phyloP scores from a whole-genome alignment of 2,888 invertebrate genomes.

The Ectemnius continuus region DNA sequence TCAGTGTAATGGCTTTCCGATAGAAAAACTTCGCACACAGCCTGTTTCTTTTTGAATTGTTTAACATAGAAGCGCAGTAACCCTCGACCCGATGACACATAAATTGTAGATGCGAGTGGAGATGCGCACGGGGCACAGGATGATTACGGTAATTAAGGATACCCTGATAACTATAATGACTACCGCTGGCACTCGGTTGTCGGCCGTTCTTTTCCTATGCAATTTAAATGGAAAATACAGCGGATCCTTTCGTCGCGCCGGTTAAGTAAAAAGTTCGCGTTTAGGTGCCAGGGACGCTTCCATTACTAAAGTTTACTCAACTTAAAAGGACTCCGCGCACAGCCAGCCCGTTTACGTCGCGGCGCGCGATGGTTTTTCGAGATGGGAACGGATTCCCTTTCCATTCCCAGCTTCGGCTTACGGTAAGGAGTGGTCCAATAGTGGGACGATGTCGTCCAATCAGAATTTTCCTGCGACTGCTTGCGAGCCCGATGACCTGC shows the following conservation, averaged over 20 bases:
- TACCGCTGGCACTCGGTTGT: not conserved
- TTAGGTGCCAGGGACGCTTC: conserved; percentile 24
- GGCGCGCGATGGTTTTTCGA: conserved; percentile 25
- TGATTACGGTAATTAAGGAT: too few species aligned
- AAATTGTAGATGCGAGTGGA: too few species aligned
- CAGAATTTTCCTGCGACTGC: too few species aligned
- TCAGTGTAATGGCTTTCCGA: not conserved
- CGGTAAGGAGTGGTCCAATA: not conserved
- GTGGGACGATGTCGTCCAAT: too few species aligned
- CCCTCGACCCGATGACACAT: too few species aligned
- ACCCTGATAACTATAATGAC: too few species aligned
- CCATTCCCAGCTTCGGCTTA: not conserved
- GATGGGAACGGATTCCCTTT: not conserved
- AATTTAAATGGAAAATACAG: conserved; percentile 15
- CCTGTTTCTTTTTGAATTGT: not conserved
- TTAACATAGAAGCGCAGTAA: not conserved
- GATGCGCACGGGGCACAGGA: too few species aligned
- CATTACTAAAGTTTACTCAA: conserved; percentile 41
- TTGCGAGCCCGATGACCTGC: too few species aligned
- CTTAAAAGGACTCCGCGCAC: conserved; percentile 23
- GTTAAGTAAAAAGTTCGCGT: conserved; percentile 51
- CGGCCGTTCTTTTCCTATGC: not conserved
- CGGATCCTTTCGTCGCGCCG: conserved; percentile 6
- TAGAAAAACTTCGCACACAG: too few species aligned
- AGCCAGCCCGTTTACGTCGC: conserved; percentile 31